Conservation (phyloP, 2,113 vertebrate species). For the Thinocorus orbignyianus region DNA sequence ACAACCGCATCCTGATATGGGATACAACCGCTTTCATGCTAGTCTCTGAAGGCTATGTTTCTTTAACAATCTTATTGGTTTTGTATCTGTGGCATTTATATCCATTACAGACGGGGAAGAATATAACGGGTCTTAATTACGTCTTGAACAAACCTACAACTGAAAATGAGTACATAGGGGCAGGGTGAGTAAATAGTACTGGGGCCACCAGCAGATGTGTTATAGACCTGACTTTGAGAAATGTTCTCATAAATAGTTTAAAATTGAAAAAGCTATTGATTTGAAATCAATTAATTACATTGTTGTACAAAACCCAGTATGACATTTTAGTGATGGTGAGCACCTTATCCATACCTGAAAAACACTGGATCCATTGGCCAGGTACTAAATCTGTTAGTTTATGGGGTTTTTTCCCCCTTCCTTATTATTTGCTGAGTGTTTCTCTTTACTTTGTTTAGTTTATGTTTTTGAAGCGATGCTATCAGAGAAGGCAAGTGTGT, state of each 20-base stretch:
- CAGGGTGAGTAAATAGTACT: not conserved
- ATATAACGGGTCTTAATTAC: not conserved
- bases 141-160: not conserved
- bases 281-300: not conserved
- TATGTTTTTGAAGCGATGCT: not conserved
- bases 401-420: fast-evolving
- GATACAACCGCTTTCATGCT: not conserved
- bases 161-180: not conserved
- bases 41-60: not conserved
- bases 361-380: not conserved
- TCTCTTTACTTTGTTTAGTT: not conserved
- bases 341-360: not conserved
- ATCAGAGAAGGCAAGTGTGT: not conserved
- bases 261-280: not conserved
- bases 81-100: not conserved
- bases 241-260: not conserved
- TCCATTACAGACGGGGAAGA: not conserved
- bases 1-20: not conserved
- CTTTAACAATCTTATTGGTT: not conserved
- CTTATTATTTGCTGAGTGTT: not conserved
- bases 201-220: not conserved
- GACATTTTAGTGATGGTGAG: not conserved
- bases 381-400: not conserved
- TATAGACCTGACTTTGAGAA: not conserved
- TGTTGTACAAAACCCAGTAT: not conserved